A percentile compares a stretch with the other conserved stretches of the same genome.
Conservation (phyloP, 2,113 vertebrate species). For the Enhydra lutris region DNA sequence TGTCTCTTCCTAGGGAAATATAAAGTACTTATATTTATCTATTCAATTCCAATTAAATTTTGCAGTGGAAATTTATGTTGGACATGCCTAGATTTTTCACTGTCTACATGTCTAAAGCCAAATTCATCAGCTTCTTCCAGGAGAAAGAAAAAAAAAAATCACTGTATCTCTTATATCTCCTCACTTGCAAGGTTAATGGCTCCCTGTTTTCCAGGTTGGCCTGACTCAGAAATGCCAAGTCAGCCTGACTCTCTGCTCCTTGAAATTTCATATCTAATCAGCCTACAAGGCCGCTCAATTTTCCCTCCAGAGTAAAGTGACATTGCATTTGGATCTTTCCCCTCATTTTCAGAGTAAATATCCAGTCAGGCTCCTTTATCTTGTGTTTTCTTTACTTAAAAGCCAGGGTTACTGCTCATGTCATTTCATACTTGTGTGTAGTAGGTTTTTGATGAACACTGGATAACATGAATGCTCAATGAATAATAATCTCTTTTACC, state of each 20-base stretch:
- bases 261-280: neutral
- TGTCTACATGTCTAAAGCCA: neutral
- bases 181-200: neutral
- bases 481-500: neutral
- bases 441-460: neutral
- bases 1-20: neutral
- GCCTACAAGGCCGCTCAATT: neutral
- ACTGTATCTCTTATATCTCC: neutral
- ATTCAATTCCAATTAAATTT: neutral
- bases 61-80: neutral
- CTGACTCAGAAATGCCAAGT: neutral
- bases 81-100: neutral
- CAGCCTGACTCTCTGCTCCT: neutral
- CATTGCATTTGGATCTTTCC: neutral
- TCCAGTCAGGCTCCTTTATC: neutral
- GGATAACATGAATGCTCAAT: neutral
- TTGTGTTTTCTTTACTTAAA: neutral
- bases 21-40: neutral
- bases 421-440: neutral
- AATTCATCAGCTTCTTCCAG: neutral
- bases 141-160: no score
- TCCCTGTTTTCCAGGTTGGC: neutral
- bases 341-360: neutral
- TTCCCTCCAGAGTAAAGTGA: neutral
- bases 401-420: neutral